A percentile compares a stretch with the other conserved stretches of the same genome.
phyloP scores from a whole-genome alignment of 2,797 vertebrate species.

The Enteromius argenteus region DNA sequence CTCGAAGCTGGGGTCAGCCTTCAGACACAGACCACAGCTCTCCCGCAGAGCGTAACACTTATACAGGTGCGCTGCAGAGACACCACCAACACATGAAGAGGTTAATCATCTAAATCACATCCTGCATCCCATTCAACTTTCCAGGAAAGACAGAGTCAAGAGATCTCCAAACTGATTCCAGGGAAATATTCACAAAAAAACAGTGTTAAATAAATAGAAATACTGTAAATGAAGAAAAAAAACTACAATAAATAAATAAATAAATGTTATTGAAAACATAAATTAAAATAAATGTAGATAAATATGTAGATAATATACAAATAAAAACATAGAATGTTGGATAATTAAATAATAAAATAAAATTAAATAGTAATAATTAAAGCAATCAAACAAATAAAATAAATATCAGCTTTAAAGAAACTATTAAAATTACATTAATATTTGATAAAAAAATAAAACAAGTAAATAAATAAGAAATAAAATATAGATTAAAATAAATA shows the following conservation, averaged over 20 bases:
- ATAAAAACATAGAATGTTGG: not conserved
- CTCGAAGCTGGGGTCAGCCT: slow-evolving; percentile 85
- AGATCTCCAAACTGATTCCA: not conserved
- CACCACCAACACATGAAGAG: not conserved
- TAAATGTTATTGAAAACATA: not conserved
- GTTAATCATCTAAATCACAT: not conserved
- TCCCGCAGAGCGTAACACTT: slow-evolving; percentile 86
- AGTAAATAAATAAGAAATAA: too few relatives aligned
- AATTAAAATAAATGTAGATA: not conserved
- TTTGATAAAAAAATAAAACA: not conserved
- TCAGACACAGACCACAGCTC: slow-evolving; percentile 88
- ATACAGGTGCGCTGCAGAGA: slow-evolving; percentile 84
- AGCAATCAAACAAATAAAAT: not conserved
- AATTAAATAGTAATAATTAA: not conserved
- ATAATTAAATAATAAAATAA: not conserved
- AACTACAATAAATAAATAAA: not conserved
- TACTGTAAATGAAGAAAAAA: not conserved
- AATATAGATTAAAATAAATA: not conserved
- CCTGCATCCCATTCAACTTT: not conserved
- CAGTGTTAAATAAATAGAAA: too few relatives aligned
- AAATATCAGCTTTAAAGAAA: not conserved
- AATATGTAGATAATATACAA: not conserved
- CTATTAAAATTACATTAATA: not conserved
- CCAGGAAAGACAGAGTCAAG: not conserved
- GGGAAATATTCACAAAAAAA: not conserved